Percentiles rank a stretch among this genome's conserved stretches.
Evolutionary conservation across 1,140 invertebrate species (phyloP).

Genomic region (Procambarus clarkii): DNA sequence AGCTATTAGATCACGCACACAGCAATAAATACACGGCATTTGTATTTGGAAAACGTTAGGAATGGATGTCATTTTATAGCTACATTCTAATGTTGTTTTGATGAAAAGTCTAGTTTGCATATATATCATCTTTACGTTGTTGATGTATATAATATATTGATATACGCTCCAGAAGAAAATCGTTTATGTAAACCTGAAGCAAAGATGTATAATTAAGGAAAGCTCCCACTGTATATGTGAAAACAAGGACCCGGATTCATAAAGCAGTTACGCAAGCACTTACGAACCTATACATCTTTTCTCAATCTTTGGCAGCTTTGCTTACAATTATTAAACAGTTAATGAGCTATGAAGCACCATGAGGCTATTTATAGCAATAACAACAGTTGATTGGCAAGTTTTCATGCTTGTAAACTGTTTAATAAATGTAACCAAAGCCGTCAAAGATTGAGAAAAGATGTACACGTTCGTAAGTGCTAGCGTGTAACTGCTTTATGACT

Average conservation of each 20-base stretch:
- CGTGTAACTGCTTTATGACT: no score
- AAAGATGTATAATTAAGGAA: slow-evolving; percentile 56
- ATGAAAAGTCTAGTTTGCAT: slow-evolving; percentile 70
- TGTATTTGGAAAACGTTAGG: slow-evolving; percentile 61
- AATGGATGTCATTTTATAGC: slow-evolving; percentile 67
- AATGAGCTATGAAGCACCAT: no score
- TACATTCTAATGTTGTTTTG: slow-evolving; percentile 69
- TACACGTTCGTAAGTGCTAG: no score
- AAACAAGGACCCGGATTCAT: not conserved
- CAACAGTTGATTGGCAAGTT: no score
- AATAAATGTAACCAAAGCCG: no score
- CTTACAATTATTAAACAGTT: no score
- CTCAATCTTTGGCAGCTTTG: no score
- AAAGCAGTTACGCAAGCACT: no score
- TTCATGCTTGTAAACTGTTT: no score
- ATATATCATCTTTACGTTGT: slow-evolving; percentile 69
- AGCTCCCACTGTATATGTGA: slow-evolving; percentile 27
- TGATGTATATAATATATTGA: slow-evolving; percentile 69
- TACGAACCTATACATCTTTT: no score
- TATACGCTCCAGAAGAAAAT: slow-evolving; percentile 60
- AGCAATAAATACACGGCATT: slow-evolving; percentile 69
- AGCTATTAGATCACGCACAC: slow-evolving; percentile 65
- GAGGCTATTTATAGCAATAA: no score
- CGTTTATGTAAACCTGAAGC: slow-evolving; percentile 58
- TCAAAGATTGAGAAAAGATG: no score